A percentile compares a stretch with the other conserved stretches of the same genome.
Evolutionary conservation across 2,113 vertebrate species (phyloP).

Genomic region (Notarius lentiginosus): DNA sequence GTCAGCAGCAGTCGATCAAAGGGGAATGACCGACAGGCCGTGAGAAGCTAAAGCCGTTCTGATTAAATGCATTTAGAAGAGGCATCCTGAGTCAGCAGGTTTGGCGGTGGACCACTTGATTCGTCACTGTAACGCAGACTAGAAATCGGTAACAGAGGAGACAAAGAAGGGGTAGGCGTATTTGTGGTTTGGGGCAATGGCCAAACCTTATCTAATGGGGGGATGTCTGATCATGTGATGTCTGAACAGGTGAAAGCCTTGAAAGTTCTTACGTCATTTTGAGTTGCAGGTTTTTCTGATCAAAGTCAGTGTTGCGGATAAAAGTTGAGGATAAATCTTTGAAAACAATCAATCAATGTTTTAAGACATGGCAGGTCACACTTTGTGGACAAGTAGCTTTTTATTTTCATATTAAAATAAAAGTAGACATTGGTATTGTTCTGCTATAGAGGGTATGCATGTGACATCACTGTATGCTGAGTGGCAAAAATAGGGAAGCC

Average conservation of each 20-base stretch:
- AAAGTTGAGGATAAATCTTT: background rate
- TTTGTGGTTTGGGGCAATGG: background rate
- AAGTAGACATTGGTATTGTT: no score
- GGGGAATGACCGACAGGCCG: slow-evolving; percentile 42
- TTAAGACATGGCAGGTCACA: background rate
- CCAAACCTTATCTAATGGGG: background rate
- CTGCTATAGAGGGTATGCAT: no score
- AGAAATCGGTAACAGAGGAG: background rate
- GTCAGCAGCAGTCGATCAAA: slow-evolving; percentile 49
- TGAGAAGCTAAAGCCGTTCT: slow-evolving; percentile 38
- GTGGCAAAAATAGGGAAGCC: no score
- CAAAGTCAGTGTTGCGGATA: background rate
- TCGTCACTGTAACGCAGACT: background rate
- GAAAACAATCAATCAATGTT: background rate
- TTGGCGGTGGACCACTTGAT: slow-evolving; percentile 27
- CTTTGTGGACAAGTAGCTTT: background rate
- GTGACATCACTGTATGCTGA: no score
- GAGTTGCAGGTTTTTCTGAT: slow-evolving; percentile 1
- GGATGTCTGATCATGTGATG: background rate
- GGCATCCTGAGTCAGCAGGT: slow-evolving; percentile 50
- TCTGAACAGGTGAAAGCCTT: background rate
- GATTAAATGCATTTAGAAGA: slow-evolving; percentile 45
- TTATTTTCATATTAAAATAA: background rate
- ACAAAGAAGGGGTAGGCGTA: background rate
- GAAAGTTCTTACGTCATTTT: background rate